Conservation (phyloP, 2,797 vertebrate species). For the Cirrhinus molitorella region DNA sequence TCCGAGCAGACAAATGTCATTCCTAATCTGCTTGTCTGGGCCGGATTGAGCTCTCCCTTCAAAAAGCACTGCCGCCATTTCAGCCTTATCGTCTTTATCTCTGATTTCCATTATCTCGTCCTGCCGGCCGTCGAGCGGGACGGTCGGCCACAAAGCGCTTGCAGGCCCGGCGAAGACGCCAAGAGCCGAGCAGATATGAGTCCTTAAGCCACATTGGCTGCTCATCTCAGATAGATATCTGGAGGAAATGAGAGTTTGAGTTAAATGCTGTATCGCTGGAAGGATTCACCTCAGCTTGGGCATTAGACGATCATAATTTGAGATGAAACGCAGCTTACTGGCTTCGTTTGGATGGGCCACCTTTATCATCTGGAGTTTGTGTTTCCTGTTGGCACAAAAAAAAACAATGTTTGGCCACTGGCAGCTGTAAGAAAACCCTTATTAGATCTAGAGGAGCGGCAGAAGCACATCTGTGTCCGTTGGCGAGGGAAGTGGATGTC, state of each 20-base stretch:
- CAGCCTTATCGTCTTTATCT: slow-evolving; percentile 61
- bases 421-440: slow-evolving; percentile 19
- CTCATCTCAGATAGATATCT: slow-evolving; percentile 36
- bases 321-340: slow-evolving; percentile 42
- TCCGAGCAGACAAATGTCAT: slow-evolving; percentile 74
- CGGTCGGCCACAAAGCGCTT: slow-evolving; percentile 43
- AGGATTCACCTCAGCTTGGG: slow-evolving; percentile 31
- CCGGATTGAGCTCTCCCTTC: slow-evolving; percentile 61
- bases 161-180: neutral
- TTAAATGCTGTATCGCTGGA: slow-evolving; percentile 47
- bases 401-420: neutral
- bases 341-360: slow-evolving; percentile 29
- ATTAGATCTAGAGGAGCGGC: slow-evolving; percentile 29
- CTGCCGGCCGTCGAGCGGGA: slow-evolving; percentile 45
- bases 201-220: slow-evolving; percentile 38
- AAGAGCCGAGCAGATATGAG: slow-evolving; percentile 38
- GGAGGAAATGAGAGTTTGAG: slow-evolving; percentile 32
- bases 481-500: slow-evolving; percentile 28
- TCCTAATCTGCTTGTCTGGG: slow-evolving; percentile 67
- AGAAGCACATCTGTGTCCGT: neutral
- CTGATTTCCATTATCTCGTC: slow-evolving; percentile 62
- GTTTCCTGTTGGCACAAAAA: neutral
- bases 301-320: slow-evolving; percentile 20
- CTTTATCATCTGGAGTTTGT: slow-evolving; percentile 31
- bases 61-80: slow-evolving; percentile 61